Evolutionary conservation across 2,888 invertebrate species (phyloP).

Genomic region (Dastarcus helophoroides): DNA sequence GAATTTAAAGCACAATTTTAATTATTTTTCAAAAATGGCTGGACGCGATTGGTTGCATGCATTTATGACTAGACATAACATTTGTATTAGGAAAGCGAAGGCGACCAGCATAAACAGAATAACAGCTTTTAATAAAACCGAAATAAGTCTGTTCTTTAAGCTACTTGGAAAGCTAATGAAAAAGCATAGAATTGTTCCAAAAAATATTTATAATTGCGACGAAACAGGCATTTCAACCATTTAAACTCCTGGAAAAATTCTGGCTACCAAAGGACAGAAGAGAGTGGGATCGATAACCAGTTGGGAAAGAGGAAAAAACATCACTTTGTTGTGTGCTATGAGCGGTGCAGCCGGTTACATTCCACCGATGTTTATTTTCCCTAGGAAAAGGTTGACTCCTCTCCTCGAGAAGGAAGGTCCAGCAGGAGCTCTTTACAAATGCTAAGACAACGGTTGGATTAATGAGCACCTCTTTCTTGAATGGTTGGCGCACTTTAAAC

Average conservation of each 20-base stretch:
- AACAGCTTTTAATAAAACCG: constrained; percentile 12
- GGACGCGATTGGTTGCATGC: background rate
- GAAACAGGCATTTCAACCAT: constrained; percentile 35
- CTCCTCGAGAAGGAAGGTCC: constrained; percentile 32
- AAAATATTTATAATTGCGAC: constrained; percentile 27
- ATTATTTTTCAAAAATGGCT: too few species aligned
- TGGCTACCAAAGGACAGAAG: constrained; percentile 30
- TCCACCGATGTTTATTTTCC: constrained; percentile 39
- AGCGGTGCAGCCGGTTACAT: constrained; percentile 32
- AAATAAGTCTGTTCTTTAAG: constrained; percentile 9
- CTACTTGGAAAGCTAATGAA: constrained; percentile 9
- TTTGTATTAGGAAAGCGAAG: constrained; percentile 12
- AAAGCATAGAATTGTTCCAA: constrained; percentile 9
- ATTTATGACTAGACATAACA: constrained; percentile 4
- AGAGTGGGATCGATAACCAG: constrained; percentile 33
- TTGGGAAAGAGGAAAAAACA: constrained; percentile 13
- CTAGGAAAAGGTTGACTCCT: constrained; percentile 32
- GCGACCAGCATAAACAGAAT: constrained; percentile 14
- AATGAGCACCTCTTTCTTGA: constrained; percentile 19
- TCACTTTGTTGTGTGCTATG: constrained; percentile 8
- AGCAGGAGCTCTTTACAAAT: constrained; percentile 24
- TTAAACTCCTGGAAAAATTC: constrained; percentile 29
- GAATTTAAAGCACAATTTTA: constrained; percentile 8
- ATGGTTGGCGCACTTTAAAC: constrained; percentile 20
- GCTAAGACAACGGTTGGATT: constrained; percentile 20